Conservation (phyloP, 2,888 invertebrate species). For the Meliscaeva auricollis region DNA sequence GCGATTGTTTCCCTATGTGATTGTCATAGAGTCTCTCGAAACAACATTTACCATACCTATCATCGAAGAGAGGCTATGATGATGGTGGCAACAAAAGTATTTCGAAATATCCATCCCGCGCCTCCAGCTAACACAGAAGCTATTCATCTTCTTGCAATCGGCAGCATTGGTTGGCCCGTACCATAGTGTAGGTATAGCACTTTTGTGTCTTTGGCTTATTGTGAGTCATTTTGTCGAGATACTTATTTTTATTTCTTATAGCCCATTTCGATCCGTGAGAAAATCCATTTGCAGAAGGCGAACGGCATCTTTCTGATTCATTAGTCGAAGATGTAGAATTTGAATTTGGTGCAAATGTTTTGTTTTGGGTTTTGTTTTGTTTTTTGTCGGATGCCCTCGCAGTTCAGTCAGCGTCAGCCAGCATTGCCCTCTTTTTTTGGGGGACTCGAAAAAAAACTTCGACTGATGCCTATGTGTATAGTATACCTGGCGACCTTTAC, state of each 20-base stretch:
- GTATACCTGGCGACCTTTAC: slow-evolving; percentile 60
- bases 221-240: slow-evolving; percentile 65
- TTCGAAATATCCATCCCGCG: slow-evolving; percentile 64
- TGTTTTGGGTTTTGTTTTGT: neutral
- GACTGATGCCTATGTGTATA: too few relatives aligned
- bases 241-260: slow-evolving; percentile 42
- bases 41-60: slow-evolving; percentile 33
- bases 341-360: slow-evolving; percentile 72
- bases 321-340: slow-evolving; percentile 69
- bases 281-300: slow-evolving; percentile 59
- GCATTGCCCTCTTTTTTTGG: slow-evolving; percentile 38
- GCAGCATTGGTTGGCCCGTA: slow-evolving; percentile 10
- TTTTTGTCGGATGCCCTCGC: slow-evolving; percentile 35
- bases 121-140: slow-evolving; percentile 59
- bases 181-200: neutral
- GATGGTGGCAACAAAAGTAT: slow-evolving; percentile 52
- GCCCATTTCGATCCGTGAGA: slow-evolving; percentile 73
- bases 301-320: slow-evolving; percentile 70
- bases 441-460: slow-evolving; percentile 17
- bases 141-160: slow-evolving; percentile 71
- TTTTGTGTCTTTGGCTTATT: slow-evolving; percentile 30
- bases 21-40: slow-evolving; percentile 7
- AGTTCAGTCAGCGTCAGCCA: neutral
- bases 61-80: slow-evolving; percentile 10
- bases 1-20: slow-evolving; percentile 17